Evolutionary conservation across 2,797 vertebrate genomes (phyloP).

Genomic region (Neosilurus mollespiculum): DNA sequence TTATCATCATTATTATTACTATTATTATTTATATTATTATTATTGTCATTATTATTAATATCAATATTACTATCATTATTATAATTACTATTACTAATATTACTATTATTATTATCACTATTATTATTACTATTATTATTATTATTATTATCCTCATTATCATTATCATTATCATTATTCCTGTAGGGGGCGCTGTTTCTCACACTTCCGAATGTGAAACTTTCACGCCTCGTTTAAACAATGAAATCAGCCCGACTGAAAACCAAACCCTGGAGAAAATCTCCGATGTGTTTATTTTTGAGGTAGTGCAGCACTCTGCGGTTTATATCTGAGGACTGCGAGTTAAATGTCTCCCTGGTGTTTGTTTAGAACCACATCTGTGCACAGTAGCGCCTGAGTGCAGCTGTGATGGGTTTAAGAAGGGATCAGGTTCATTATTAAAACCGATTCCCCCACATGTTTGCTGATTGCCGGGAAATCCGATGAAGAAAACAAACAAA

Average conservation of each 20-base stretch:
- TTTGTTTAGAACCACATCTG: not conserved
- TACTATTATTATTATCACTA: not conserved
- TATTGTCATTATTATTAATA: too few relatives aligned
- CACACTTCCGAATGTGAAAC: not conserved
- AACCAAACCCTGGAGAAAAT: not conserved
- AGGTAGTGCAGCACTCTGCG: not conserved
- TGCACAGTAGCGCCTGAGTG: not conserved
- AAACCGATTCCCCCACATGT: not conserved
- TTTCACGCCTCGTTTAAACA: not conserved
- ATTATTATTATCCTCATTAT: too few relatives aligned
- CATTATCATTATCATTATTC: not conserved
- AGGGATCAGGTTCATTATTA: not conserved
- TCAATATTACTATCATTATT: too few relatives aligned
- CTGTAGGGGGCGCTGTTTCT: constrained; percentile 9
- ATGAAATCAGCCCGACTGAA: not conserved
- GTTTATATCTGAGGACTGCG: too few relatives aligned
- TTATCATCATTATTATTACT: too few relatives aligned
- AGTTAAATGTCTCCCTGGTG: not conserved
- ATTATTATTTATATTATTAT: too few relatives aligned
- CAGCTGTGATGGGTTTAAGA: not conserved
- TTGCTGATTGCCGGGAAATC: not conserved
- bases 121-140: too few relatives aligned
- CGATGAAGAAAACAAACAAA: not conserved
- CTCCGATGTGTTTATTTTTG: not conserved
- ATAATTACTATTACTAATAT: too few relatives aligned